Conservation (phyloP, 2,888 invertebrate genomes). For the Mimumesa dahlbomi region DNA sequence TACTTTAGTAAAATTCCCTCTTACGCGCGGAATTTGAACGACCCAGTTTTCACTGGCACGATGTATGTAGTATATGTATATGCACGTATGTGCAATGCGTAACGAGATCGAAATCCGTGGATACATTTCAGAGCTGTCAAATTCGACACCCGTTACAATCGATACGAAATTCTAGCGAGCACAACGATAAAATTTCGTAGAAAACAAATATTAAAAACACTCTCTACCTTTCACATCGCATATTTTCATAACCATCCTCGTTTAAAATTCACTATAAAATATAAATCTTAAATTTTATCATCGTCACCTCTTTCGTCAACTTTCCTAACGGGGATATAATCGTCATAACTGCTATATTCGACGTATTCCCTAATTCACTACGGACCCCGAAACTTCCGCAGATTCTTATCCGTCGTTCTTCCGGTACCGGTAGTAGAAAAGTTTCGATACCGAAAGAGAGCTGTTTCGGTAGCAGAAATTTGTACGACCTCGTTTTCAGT, state of each 20-base stretch:
- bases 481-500: conserved; percentile 38
- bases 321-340: background rate
- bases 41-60: conserved; percentile 2
- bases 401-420: background rate
- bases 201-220: too few species aligned
- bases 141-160: background rate
- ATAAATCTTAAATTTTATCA: too few species aligned
- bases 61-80: conserved; percentile 4
- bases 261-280: too few species aligned
- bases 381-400: conserved; percentile 3
- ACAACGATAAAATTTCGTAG: too few species aligned
- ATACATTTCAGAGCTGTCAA: background rate
- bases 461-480: conserved; percentile 22
- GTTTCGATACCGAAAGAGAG: conserved; percentile 22
- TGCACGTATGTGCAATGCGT: too few species aligned
- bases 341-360: background rate
- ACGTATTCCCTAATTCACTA: conserved; percentile 1
- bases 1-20: background rate
- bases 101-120: background rate
- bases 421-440: conserved; percentile 4
- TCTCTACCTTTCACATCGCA: too few species aligned
- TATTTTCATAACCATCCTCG: too few species aligned
- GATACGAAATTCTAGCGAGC: background rate
- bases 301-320: too few species aligned
- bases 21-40: background rate